Percentiles rank a stretch among this genome's conserved stretches.
Conservation (phyloP, 2,113 vertebrate genomes). For the Silurus meridionalis region DNA sequence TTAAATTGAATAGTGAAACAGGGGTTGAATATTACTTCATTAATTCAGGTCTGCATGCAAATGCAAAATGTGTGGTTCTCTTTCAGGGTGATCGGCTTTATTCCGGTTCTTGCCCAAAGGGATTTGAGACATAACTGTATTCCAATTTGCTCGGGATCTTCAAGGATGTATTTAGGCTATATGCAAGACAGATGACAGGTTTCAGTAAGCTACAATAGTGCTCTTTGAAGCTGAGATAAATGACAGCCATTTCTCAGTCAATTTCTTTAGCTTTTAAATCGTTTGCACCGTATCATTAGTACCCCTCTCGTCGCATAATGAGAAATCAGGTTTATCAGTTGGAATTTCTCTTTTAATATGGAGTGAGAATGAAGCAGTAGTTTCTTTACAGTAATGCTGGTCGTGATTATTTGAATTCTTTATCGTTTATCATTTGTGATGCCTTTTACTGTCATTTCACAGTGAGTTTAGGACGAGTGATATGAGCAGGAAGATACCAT, state of each 20-base stretch:
- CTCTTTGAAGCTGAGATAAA: slow-evolving; percentile 46
- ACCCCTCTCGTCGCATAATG: slow-evolving; percentile 71
- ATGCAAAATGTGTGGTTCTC: neutral
- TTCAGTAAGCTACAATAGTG: slow-evolving; percentile 9
- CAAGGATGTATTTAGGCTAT: slow-evolving; percentile 12
- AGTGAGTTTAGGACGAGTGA: slow-evolving; percentile 74
- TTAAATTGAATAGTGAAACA: neutral
- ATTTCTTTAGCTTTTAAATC: slow-evolving; percentile 39
- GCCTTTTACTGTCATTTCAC: slow-evolving; percentile 77
- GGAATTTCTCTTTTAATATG: slow-evolving; percentile 57
- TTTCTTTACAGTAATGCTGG: slow-evolving; percentile 74
- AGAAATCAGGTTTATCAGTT: slow-evolving; percentile 63
- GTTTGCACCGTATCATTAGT: slow-evolving; percentile 29
- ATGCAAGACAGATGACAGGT: neutral
- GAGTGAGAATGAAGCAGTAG: slow-evolving; percentile 71
- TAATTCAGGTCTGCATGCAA: neutral
- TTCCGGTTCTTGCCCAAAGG: neutral
- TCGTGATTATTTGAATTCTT: slow-evolving; percentile 77
- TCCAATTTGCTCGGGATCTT: neutral
- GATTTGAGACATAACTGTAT: slow-evolving; percentile 11
- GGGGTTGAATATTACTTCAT: neutral
- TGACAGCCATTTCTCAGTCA: slow-evolving; percentile 22
- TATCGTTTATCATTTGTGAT: slow-evolving; percentile 77
- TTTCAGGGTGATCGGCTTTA: neutral
- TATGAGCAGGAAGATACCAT: slow-evolving; percentile 75